phyloP scores from a whole-genome alignment of 2,888 invertebrate genomes.

The Formica aserva region DNA sequence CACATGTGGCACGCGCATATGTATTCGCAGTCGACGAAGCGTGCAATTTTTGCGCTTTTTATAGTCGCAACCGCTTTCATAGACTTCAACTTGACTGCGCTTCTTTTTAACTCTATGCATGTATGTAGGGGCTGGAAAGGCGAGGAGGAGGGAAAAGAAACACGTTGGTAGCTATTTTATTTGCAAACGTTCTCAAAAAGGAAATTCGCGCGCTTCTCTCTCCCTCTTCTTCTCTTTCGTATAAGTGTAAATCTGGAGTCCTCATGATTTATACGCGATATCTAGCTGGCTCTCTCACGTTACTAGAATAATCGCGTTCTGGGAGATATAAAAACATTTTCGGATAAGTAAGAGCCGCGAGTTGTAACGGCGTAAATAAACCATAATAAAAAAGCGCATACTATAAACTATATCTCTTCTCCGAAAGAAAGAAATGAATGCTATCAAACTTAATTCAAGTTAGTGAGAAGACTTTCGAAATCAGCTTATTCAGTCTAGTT shows the following conservation, averaged over 20 bases:
- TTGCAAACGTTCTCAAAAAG: slow-evolving; percentile 6
- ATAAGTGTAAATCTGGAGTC: slow-evolving; percentile 13
- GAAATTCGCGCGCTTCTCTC: neutral
- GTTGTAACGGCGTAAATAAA: neutral
- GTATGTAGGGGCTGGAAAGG: neutral
- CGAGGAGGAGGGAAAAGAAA: neutral
- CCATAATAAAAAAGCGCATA: neutral
- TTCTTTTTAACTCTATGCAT: neutral
- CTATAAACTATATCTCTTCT: neutral
- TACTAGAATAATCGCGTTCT: neutral
- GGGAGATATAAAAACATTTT: neutral
- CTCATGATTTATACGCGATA: slow-evolving; percentile 23
- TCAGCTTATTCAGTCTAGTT: neutral
- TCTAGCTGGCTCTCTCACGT: neutral
- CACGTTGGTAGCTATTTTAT: neutral
- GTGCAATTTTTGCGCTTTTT: slow-evolving; percentile 36
- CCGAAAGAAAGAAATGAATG: neutral
- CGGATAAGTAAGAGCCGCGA: neutral
- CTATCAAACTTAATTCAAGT: neutral
- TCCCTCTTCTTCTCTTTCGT: neutral
- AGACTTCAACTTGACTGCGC: slow-evolving; percentile 24
- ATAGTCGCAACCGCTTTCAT: slow-evolving; percentile 7
- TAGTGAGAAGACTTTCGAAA: neutral
- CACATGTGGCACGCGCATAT: neutral
- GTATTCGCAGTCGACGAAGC: slow-evolving; percentile 4